phyloP scores from a whole-genome alignment of 1,140 invertebrate species.

The Macrostomum lignano region DNA sequence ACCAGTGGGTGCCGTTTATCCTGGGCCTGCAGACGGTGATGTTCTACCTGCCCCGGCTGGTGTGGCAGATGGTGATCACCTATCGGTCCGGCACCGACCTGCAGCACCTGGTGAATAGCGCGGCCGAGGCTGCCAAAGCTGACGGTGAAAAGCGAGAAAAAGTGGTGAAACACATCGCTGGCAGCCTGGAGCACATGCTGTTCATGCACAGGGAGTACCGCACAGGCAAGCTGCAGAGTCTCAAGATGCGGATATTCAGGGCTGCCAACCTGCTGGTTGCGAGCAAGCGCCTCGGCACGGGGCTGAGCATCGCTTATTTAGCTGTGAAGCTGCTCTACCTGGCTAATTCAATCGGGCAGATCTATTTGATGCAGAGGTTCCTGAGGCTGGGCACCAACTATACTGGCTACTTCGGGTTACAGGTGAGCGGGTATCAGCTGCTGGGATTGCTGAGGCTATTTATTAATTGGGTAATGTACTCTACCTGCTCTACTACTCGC shows the following conservation, averaged over 20 bases:
- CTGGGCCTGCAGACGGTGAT: slow-evolving; percentile 7
- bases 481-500: no score
- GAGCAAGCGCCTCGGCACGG: not conserved
- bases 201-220: no score
- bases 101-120: not conserved
- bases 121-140: not conserved
- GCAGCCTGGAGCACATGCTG: not conserved
- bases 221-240: no score
- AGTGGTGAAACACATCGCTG: not conserved
- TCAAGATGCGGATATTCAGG: no score
- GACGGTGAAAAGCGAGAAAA: not conserved
- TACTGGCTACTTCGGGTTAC: no score
- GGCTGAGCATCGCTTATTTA: not conserved
- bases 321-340: slow-evolving; percentile 27
- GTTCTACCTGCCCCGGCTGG: slow-evolving; percentile 7
- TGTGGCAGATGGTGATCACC: slow-evolving; percentile 5
- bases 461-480: no score
- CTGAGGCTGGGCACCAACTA: no score
- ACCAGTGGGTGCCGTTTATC: slow-evolving; percentile 10
- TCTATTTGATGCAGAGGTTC: slow-evolving; percentile 31
- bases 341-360: slow-evolving; percentile 30
- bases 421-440: no score
- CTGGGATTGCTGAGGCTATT: no score
- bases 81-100: not conserved
- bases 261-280: no score